A percentile compares a stretch with the other conserved stretches of the same genome.
Evolutionary conservation across 2,888 invertebrate species (phyloP).

Genomic region (Volucella inflata): DNA sequence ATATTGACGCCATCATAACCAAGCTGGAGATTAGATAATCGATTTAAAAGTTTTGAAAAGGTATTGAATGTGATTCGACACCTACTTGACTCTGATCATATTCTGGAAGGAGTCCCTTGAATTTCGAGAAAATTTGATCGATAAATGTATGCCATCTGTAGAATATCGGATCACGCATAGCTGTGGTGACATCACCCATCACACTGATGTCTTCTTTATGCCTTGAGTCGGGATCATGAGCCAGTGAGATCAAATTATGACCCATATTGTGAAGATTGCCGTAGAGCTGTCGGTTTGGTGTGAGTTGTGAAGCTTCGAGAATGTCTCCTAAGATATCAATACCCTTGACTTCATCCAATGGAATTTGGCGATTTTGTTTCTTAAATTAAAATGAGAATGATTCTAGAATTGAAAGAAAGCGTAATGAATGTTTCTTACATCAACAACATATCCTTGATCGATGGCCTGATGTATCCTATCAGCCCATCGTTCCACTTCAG

Average conservation of each 20-base stretch:
- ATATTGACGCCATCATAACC: constrained; percentile 71
- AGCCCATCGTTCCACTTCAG: constrained; percentile 90
- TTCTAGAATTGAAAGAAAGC: not conserved
- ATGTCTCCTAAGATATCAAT: constrained; percentile 92
- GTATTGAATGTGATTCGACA: not conserved
- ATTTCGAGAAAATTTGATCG: constrained; percentile 89
- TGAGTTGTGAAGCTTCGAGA: constrained; percentile 88
- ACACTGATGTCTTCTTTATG: constrained; percentile 90
- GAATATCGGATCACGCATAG: constrained; percentile 94
- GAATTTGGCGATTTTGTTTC: constrained; percentile 78
- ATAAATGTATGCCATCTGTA: constrained; percentile 93
- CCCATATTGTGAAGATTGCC: constrained; percentile 94
- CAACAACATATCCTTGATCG: constrained; percentile 87
- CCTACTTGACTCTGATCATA: constrained; percentile 85
- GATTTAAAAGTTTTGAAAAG: not conserved
- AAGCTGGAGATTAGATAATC: constrained; percentile 28
- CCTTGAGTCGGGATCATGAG: constrained; percentile 91
- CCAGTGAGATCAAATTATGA: constrained; percentile 89
- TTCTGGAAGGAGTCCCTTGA: constrained; percentile 86
- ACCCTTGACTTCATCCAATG: constrained; percentile 85
- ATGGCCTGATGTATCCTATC: constrained; percentile 90
- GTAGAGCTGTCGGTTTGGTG: constrained; percentile 88
- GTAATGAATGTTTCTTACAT: constrained; percentile 83
- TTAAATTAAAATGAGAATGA: constrained; percentile 42
- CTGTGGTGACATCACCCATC: constrained; percentile 92